Evolutionary conservation across 2,888 invertebrate genomes (phyloP).

Genomic region (Leucophora obtusa): DNA sequence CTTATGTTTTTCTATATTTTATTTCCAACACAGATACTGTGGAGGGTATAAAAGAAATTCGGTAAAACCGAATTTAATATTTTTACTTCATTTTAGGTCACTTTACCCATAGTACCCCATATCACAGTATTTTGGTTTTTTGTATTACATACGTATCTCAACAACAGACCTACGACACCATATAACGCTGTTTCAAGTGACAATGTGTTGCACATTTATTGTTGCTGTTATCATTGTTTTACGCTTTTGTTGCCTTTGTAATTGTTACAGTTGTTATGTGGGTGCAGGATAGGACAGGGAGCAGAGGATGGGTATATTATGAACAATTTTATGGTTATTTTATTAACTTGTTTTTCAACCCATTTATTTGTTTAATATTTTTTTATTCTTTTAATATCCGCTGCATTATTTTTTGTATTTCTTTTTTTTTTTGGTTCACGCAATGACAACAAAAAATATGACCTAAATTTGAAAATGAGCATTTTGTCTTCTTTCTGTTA

Average conservation of each 20-base stretch:
- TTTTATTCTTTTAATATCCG: conserved; percentile 4
- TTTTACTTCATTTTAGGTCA: too few species aligned
- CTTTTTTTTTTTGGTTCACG: conserved; percentile 35
- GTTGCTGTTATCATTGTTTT: neutral
- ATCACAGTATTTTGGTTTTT: too few species aligned
- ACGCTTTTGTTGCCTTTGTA: conserved; percentile 8
- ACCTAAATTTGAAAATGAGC: conserved; percentile 43
- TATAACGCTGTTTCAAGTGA: conserved; percentile 38
- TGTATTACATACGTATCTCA: conserved; percentile 1
- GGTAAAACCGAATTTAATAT: too few species aligned
- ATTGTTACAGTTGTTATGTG: neutral
- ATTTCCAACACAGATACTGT: too few species aligned
- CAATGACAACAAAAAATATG: conserved; percentile 47
- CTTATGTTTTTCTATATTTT: too few species aligned
- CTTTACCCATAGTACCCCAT: too few species aligned
- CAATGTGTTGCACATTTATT: conserved; percentile 50
- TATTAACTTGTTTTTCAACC: conserved; percentile 63
- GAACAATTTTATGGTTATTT: conserved; percentile 63
- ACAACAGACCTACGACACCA: conserved; percentile 49
- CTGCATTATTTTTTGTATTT: neutral
- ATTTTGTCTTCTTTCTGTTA: neutral
- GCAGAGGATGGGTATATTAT: conserved; percentile 42
- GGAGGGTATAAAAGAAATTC: too few species aligned
- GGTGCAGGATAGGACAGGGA: neutral
- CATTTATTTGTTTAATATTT: conserved; percentile 55